A percentile compares a stretch with the other conserved stretches of the same genome.
Evolutionary conservation across 2,888 invertebrate genomes (phyloP).

Genomic region (Stenchaetothrips biformis): DNA sequence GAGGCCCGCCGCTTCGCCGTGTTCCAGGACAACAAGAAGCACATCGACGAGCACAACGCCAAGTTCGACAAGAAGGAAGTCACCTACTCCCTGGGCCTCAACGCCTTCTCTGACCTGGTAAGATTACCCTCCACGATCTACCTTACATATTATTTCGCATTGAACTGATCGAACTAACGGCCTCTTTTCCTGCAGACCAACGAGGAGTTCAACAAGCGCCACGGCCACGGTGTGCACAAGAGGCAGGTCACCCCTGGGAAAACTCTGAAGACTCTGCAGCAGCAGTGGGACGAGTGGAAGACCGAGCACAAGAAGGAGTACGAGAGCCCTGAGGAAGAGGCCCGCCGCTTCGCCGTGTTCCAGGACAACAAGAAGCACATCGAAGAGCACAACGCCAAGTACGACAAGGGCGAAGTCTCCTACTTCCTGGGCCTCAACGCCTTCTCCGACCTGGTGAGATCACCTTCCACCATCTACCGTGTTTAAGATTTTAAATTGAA

Average conservation of each 20-base stretch:
- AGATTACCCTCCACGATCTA: too few relatives aligned
- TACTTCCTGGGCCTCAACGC: conserved; percentile 45
- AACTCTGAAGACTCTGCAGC: not conserved
- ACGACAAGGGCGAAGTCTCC: conserved; percentile 42
- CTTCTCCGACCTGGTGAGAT: conserved; percentile 40
- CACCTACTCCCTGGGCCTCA: conserved; percentile 44
- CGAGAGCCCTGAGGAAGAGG: conserved; percentile 38
- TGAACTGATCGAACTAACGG: too few relatives aligned
- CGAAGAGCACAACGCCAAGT: conserved; percentile 43
- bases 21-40: conserved; percentile 41
- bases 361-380: conserved; percentile 41
- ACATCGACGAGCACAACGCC: conserved; percentile 43
- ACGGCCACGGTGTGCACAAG: not conserved
- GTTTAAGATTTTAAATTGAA: too few relatives aligned
- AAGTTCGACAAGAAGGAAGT: conserved; percentile 43
- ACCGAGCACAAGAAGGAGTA: conserved; percentile 27
- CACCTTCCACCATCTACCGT: too few relatives aligned
- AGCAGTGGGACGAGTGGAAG: conserved; percentile 23
- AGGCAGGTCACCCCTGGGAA: not conserved
- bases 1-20: conserved; percentile 40
- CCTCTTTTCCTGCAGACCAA: too few relatives aligned
- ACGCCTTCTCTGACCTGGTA: conserved; percentile 42
- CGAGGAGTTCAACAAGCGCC: too few relatives aligned
- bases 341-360: conserved; percentile 41
- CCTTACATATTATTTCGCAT: too few relatives aligned